Evolutionary conservation across 2,113 vertebrate genomes (phyloP).

Genomic region (Corydoras maculifer): DNA sequence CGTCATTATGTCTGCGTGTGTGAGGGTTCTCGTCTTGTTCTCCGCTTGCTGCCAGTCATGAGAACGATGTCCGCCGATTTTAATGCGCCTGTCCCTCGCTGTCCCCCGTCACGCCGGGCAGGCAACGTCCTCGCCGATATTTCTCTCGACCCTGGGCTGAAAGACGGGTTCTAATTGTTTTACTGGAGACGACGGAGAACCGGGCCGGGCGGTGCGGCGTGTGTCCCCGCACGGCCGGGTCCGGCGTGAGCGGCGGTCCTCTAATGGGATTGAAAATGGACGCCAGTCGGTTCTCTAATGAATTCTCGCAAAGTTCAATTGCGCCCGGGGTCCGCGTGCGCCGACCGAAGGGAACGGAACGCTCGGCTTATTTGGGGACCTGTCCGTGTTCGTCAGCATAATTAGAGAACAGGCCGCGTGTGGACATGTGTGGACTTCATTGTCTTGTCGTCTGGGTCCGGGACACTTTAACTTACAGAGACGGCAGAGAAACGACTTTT

Average conservation of each 20-base stretch:
- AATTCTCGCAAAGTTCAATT: neutral
- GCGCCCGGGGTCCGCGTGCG: conserved; percentile 4
- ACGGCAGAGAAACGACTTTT: no score
- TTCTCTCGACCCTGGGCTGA: conserved; percentile 2
- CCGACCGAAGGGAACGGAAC: neutral
- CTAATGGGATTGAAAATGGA: conserved; percentile 2
- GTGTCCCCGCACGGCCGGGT: neutral
- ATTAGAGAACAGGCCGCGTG: conserved; percentile 16
- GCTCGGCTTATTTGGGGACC: conserved; percentile 20
- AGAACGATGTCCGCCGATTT: conserved; percentile 17
- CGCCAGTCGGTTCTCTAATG: neutral
- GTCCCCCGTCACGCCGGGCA: neutral
- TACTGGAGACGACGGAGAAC: conserved; percentile 5
- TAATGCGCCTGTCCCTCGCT: neutral
- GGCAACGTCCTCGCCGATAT: conserved; percentile 6
- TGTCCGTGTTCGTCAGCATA: conserved; percentile 19
- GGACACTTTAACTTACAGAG: no score
- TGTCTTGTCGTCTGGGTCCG: conserved; percentile 11
- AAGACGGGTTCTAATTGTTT: conserved; percentile 23
- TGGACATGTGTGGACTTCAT: conserved; percentile 21
- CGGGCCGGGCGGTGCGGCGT: neutral
- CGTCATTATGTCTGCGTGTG: neutral
- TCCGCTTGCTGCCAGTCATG: neutral
- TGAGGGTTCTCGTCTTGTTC: conserved; percentile 25
- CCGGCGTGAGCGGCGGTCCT: neutral